Evolutionary conservation across 64 coral and sea anemone genomes (phyloP).

Genomic region (Porites australiensis): DNA sequence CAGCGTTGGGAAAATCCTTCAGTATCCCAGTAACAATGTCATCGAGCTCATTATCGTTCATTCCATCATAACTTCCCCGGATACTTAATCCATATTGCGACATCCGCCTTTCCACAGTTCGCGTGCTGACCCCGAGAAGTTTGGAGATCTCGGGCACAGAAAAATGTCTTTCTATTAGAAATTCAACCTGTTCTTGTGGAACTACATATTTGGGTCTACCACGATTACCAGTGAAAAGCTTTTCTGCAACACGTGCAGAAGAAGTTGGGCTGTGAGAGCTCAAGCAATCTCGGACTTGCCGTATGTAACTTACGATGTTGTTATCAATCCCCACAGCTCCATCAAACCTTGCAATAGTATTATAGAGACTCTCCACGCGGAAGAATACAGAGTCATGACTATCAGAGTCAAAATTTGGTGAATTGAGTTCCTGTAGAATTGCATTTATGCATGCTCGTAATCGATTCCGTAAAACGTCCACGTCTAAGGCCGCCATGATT

Average conservation of each 20-base stretch:
- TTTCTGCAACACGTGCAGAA: slow-evolving; percentile 1
- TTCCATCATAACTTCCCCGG: too few species aligned
- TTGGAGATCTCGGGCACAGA: slow-evolving; percentile 30
- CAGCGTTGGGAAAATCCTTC: too few species aligned
- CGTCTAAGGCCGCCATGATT: not conserved
- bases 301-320: not conserved
- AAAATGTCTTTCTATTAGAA: slow-evolving; percentile 15
- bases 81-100: too few species aligned
- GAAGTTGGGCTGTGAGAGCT: slow-evolving; percentile 19
- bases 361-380: slow-evolving; percentile 40
- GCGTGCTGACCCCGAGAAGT: not conserved
- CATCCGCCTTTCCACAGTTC: too few species aligned
- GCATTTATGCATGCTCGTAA: slow-evolving; percentile 6
- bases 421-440: slow-evolving; percentile 18
- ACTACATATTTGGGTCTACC: slow-evolving; percentile 42
- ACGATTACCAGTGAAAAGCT: slow-evolving; percentile 24
- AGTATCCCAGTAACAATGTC: too few species aligned
- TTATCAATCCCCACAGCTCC: slow-evolving; percentile 37
- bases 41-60: too few species aligned
- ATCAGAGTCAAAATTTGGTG: slow-evolving; percentile 15
- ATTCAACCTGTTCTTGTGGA: slow-evolving; percentile 17
- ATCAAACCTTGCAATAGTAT: slow-evolving; percentile 35
- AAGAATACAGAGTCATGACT: slow-evolving; percentile 8
- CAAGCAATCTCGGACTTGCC: slow-evolving; percentile 12
- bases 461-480: not conserved